phyloP scores from a whole-genome alignment of 2,797 vertebrate genomes.

The Phrynocephalus guinanensis region DNA sequence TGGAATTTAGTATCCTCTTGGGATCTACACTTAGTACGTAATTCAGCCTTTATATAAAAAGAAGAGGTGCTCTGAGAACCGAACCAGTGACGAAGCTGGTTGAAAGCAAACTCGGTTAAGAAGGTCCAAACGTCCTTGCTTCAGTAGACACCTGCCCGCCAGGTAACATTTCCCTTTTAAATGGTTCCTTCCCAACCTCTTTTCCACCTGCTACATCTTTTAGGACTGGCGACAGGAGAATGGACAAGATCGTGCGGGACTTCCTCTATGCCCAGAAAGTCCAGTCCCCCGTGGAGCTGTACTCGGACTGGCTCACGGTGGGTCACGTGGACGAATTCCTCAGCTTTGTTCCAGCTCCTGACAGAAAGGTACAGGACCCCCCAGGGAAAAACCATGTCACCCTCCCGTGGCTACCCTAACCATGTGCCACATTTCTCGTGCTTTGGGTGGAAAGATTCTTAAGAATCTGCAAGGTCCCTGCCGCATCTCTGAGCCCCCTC shows the following conservation, averaged over 20 bases:
- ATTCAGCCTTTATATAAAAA: no score
- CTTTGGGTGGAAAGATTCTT: neutral
- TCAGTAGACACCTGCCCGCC: no score
- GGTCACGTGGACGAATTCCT: constrained; percentile 93
- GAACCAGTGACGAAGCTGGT: no score
- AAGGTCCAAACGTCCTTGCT: no score
- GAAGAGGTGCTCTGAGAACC: no score
- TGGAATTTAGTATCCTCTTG: no score
- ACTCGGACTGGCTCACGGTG: constrained; percentile 88
- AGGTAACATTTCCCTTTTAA: no score
- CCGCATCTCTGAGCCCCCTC: no score
- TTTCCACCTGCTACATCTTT: constrained; percentile 7
- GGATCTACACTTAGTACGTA: no score
- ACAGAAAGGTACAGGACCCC: constrained; percentile 81
- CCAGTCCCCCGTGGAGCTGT: constrained; percentile 88
- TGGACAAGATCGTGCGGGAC: constrained; percentile 85
- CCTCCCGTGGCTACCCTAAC: no score
- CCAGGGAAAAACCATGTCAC: neutral
- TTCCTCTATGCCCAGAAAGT: constrained; percentile 91
- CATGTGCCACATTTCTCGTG: neutral
- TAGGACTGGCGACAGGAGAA: constrained; percentile 78
- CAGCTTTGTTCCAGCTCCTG: constrained; percentile 86
- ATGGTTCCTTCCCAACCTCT: neutral
- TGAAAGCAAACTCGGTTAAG: no score
- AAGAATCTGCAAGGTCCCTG: no score